Base-by-base conservation (phyloP, 2,888 invertebrate species). In the Acleris emargana region DNA sequence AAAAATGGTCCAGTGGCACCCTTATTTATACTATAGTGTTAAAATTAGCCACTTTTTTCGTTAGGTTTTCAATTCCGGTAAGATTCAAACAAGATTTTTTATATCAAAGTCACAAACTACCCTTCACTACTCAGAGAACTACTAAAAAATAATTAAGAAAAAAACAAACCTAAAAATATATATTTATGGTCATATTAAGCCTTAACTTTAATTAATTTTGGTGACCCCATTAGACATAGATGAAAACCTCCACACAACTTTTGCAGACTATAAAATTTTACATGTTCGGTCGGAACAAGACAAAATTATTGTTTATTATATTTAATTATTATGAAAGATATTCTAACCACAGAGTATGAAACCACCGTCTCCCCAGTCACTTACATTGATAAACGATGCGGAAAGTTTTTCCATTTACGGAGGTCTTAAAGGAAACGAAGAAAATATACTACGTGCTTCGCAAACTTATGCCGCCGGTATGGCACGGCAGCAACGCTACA, bases 341-440 rank as follows among this genome's bases (percentile, higher is more conserved):
- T 13, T 1, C 17, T n/a, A 50, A 45, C 43, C 38, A 47, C 45
- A 53, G 43, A 47, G 50, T 54, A 67, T 62, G 43, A 54, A 59
- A 18, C 58, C 32, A 20, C 32, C 32, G 42, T n/a, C 59, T 61
- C 20, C 62, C 52, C 64, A 53, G 62, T 61, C 62, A 45, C 54
- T 64, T 69, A 68, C 64, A 70, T 67, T 67, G 68, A 69, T 71
- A 73, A 76, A 76, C 73, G 76, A 74, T 67, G 73, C 68, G 74
- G 79, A 81, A 82, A 80, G 77, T 79, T 79, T 80, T 78, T 76
- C 79, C 76, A 77, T 79, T 77, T 76, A 68, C 74, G 74, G 68
- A 69, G 58, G 64, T 76, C 75, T 67, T 62, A n/a, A 62, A 73
- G 79, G 75, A 70, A 69, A 58, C 28, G 64, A 70, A 72, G 74